Percentiles rank a stretch among this genome's conserved stretches.
These are phyloP conservation scores for Lacanobia oleracea DNA, from an alignment of 2,888 invertebrate genomes.

Conservation along the genomic window DNA sequence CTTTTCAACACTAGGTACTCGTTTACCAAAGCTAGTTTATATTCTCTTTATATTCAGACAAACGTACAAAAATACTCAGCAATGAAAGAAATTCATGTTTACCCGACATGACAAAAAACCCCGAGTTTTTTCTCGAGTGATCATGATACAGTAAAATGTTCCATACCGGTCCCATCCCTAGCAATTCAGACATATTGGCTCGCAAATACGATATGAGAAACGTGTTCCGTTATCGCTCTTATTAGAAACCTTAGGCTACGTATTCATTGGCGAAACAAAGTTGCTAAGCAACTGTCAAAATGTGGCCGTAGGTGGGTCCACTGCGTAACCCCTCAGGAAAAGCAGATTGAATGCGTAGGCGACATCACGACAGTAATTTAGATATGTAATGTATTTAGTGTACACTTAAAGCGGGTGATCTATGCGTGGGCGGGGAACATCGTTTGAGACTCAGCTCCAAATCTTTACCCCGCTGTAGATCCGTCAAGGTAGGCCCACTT, in stretches of 20 bases:
- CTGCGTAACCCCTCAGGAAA: no score
- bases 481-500: no score
- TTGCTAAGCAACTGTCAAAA: background rate
- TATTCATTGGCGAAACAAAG: background rate
- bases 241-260: slow-evolving; percentile 47
- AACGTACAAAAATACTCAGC: slow-evolving; percentile 27
- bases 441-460: no score
- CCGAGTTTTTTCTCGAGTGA: slow-evolving; percentile 31
- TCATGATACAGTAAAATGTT: slow-evolving; percentile 47
- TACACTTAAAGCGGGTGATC: no score
- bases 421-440: no score
- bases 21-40: background rate
- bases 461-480: no score
- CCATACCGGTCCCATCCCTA: slow-evolving; percentile 43
- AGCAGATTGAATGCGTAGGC: no score
- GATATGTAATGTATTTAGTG: no score
- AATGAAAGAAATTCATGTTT: slow-evolving; percentile 46
- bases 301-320: no score
- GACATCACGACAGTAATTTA: no score
- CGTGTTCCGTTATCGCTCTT: slow-evolving; percentile 60
- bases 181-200: slow-evolving; percentile 66
- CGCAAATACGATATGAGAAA: slow-evolving; percentile 65
- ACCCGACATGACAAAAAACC: slow-evolving; percentile 45
- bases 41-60: background rate
- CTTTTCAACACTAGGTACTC: no score